Conservation (phyloP, 2,888 invertebrate species). For the Leucoptera coffeella region DNA sequence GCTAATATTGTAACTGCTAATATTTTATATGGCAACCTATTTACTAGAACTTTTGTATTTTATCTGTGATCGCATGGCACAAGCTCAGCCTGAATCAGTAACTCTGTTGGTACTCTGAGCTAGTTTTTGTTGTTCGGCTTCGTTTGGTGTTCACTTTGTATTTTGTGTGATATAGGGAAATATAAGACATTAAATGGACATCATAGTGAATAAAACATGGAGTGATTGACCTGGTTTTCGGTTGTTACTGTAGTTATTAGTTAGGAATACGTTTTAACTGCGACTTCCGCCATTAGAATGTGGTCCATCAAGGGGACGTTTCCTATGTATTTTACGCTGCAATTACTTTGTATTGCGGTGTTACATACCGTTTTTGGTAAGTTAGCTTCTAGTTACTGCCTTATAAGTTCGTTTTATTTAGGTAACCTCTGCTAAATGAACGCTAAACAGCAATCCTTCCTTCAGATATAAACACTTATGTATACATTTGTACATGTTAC, state of each 20-base stretch:
- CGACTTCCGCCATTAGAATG: constrained; percentile 48
- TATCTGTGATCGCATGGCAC: too few relatives aligned
- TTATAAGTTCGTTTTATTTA: too few relatives aligned
- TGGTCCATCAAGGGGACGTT: constrained; percentile 28
- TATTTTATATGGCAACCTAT: too few relatives aligned
- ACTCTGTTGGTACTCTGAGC: too few relatives aligned
- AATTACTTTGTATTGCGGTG: constrained; percentile 36
- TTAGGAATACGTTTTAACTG: constrained; percentile 25
- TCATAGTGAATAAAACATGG: constrained; percentile 30
- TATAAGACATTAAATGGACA: constrained; percentile 25
- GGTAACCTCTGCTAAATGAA: too few relatives aligned
- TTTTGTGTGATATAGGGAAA: constrained; percentile 30
- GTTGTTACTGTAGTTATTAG: constrained; percentile 18
- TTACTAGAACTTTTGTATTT: too few relatives aligned
- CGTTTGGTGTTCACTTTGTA: constrained; percentile 45
- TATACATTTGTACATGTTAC: too few relatives aligned
- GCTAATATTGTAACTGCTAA: too few relatives aligned
- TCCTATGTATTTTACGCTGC: constrained; percentile 30
- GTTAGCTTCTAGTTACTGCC: too few relatives aligned
- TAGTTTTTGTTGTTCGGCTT: constrained; percentile 49
- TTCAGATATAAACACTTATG: too few relatives aligned
- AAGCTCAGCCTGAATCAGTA: too few relatives aligned
- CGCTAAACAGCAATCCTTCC: too few relatives aligned
- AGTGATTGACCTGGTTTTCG: constrained; percentile 26
- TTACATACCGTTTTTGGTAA: constrained; percentile 35